Base-by-base conservation (phyloP, 2,113 vertebrate genomes). In the Leptobrachium leishanense region DNA sequence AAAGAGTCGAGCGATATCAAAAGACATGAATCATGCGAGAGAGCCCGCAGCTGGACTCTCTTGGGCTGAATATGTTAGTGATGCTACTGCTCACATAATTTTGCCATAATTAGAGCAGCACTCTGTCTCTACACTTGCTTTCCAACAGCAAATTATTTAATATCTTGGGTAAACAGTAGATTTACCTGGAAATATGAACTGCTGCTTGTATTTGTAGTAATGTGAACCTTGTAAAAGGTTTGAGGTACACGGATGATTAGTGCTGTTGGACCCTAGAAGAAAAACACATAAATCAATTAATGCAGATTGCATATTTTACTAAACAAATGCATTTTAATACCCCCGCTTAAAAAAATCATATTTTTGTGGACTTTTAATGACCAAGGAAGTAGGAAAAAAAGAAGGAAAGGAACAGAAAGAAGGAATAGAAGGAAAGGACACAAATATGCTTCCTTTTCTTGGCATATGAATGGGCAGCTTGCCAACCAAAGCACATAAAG, bases 201-300 rank as follows among this genome's bases (percentile, higher is more conserved):
- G 97, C 82, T 98, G 98, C 88, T 98, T 99, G 92, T 96, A 98
- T 87, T 98, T 98, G 91, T 97, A 99, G 86, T 98, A 98, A 90
- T 98, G 97, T 86, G 97, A 95, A 11, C 95, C 98, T 99, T 81
- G 80, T 54, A 88, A 83, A 54, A 85, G 77, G 86, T 83, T 89
- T 54, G 84, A 64, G 62, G 66, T 1, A 1, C 0, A 2, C 5
- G 1, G 6, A 53, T 85, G 66, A 85, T 39, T 0, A 5, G 0
- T 0, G 0, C 5, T 66, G 41, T 75, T 65, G 40, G 0, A 50
- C 2, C 69, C 9, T 57, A 1, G 2, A 54, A 75, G 43, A 15
- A 71, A 68, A 40, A 6, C 41, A 50, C 4, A 50, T 50, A 50
- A 50, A 50, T 5, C 46, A 50, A 50, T 50, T 4, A 31, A 31